Conservation (phyloP, 2,113 vertebrate species). For the Cyrtonyx montezumae region DNA sequence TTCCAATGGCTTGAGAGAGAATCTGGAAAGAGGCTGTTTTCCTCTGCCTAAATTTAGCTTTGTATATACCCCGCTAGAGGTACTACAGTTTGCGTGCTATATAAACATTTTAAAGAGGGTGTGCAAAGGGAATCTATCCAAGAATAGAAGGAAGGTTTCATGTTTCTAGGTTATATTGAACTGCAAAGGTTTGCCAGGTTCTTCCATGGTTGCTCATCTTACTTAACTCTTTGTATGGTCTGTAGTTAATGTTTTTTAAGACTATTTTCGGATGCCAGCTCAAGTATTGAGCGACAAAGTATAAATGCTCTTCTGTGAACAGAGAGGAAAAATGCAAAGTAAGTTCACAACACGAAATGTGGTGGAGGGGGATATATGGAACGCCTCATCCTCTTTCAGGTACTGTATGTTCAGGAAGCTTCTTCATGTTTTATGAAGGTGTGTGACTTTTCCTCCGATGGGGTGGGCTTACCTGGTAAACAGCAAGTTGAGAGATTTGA, state of each 20-base stretch:
- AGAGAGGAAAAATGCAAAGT: background rate
- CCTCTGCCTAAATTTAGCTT: conserved; percentile 2
- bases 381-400: background rate
- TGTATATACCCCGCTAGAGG: background rate
- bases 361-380: background rate
- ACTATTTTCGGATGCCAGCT: background rate
- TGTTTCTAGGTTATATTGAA: conserved; percentile 42
- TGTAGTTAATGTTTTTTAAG: background rate
- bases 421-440: background rate
- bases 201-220: background rate
- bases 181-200: conserved; percentile 5
- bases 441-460: background rate
- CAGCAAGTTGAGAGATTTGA: background rate
- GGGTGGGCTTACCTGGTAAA: background rate
- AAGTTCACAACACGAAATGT: background rate
- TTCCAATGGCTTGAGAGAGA: background rate
- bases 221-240: background rate
- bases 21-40: background rate
- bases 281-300: background rate
- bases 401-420: background rate
- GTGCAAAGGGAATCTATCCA: background rate
- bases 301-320: background rate
- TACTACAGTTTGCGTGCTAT: background rate
- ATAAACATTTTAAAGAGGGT: background rate
- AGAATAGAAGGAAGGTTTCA: conserved; percentile 46